A percentile compares a stretch with the other conserved stretches of the same genome.
Evolutionary conservation across 2,797 vertebrate genomes (phyloP).

Genomic region (Argya squamiceps): DNA sequence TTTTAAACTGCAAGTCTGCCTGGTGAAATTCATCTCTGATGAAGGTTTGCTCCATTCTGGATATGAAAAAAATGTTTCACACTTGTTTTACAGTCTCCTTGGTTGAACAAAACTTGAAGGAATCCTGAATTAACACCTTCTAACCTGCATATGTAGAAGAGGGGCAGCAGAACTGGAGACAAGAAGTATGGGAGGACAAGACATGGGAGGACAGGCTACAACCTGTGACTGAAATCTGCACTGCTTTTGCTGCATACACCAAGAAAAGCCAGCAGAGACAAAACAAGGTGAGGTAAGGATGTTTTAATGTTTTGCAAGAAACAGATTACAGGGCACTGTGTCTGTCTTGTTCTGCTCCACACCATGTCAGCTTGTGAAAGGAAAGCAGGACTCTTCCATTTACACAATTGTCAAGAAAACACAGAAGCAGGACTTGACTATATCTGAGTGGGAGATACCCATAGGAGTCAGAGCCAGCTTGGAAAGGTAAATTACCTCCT

Average conservation of each 20-base stretch:
- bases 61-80: background rate
- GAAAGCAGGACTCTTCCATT: background rate
- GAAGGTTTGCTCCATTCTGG: background rate
- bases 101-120: background rate
- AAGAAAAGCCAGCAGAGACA: background rate
- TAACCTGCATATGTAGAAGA: background rate
- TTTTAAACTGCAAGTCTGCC: background rate
- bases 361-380: background rate
- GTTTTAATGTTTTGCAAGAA: background rate
- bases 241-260: background rate
- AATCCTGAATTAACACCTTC: background rate
- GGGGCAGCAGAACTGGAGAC: background rate
- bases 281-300: background rate
- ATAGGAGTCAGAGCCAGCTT: background rate
- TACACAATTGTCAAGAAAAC: background rate
- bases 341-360: background rate
- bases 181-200: background rate
- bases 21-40: background rate
- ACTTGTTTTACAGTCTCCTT: background rate
- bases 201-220: background rate
- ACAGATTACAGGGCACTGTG: background rate
- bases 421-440: background rate
- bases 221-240: background rate
- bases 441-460: background rate
- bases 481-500: background rate